These are phyloP conservation scores for Cinclus mexicanus DNA, from an alignment of 2,113 vertebrate genomes.

Conservation along the genomic window DNA sequence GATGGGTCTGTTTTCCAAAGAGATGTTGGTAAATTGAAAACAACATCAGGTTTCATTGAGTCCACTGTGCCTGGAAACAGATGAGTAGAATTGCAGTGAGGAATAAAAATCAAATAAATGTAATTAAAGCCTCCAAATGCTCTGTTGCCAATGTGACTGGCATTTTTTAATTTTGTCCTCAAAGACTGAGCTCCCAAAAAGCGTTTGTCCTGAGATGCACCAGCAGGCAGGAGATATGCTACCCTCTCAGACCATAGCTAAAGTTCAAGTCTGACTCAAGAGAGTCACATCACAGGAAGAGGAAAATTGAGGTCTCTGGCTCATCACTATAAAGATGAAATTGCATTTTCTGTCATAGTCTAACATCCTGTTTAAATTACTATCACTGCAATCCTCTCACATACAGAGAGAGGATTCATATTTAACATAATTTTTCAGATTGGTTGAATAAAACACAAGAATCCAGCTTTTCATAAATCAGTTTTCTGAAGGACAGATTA, in stretches of 20 bases:
- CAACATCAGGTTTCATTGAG: conserved; percentile 21
- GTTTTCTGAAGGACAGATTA: conserved; percentile 7
- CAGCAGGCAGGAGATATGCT: background rate
- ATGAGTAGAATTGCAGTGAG: background rate
- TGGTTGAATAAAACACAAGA: background rate
- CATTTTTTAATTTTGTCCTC: background rate
- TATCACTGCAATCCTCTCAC: background rate
- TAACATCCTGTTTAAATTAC: conserved; percentile 28
- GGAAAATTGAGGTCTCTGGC: background rate
- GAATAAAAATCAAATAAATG: conserved; percentile 35
- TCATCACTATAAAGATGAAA: background rate
- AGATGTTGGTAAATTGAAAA: conserved; percentile 7
- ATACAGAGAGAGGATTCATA: background rate
- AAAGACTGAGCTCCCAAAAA: background rate
- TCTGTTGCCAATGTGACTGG: background rate
- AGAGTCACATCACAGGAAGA: background rate
- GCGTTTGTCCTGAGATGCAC: background rate
- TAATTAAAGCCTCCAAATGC: conserved; percentile 34
- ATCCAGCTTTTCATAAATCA: background rate
- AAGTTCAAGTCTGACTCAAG: background rate
- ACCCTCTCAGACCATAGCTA: background rate
- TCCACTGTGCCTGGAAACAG: background rate
- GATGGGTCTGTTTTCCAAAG: background rate
- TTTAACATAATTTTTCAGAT: conserved; percentile 2
- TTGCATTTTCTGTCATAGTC: background rate